phyloP scores from a whole-genome alignment of 2,797 vertebrate genomes.

The Tadarida brasiliensis region DNA sequence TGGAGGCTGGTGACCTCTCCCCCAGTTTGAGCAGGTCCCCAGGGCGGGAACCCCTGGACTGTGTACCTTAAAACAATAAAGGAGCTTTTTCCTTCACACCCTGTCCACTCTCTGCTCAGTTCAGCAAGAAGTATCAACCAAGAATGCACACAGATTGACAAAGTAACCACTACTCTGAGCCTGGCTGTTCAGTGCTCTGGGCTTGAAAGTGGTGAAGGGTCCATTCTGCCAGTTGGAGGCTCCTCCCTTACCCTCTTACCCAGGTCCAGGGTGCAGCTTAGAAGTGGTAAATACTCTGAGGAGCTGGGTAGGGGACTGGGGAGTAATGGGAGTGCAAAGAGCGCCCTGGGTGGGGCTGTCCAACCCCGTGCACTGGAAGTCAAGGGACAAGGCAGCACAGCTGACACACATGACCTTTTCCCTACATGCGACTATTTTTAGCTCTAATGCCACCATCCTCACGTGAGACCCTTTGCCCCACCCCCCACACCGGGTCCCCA shows the following conservation, averaged over 20 bases:
- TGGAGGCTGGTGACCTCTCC: neutral
- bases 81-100: neutral
- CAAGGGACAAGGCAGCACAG: neutral
- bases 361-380: neutral
- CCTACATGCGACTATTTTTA: conserved; percentile 81
- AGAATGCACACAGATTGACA: neutral
- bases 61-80: conserved; percentile 75
- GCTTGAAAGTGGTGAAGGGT: neutral
- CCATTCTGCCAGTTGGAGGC: neutral
- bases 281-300: neutral
- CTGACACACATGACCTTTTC: conserved; percentile 75
- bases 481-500: neutral
- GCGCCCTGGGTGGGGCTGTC: neutral
- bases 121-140: neutral
- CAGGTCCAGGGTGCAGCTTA: neutral
- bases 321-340: neutral
- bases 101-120: neutral
- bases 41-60: neutral
- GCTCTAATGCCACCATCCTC: conserved; percentile 52
- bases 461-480: conserved; percentile 53
- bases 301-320: neutral
- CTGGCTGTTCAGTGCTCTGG: neutral
- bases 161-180: neutral
- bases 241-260: neutral
- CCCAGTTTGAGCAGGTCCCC: neutral